phyloP scores from a whole-genome alignment of 2,888 invertebrate species.

The Azorinus chamasolen region DNA sequence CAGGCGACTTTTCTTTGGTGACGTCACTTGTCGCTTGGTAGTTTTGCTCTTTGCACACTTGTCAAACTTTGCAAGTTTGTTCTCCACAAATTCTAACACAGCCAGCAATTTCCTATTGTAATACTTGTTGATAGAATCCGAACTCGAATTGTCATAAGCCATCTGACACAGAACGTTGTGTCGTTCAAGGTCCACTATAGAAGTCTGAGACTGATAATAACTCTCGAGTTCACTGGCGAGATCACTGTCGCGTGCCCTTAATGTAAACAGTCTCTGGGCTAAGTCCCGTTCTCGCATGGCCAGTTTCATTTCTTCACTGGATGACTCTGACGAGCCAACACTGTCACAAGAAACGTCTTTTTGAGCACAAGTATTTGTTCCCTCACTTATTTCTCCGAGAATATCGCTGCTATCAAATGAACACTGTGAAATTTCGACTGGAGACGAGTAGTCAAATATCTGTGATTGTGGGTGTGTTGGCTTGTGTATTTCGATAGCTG shows the following conservation, averaged over 20 bases:
- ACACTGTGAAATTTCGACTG: too few species aligned
- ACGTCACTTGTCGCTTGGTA: slow-evolving; percentile 4
- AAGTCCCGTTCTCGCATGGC: slow-evolving; percentile 56
- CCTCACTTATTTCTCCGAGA: too few species aligned
- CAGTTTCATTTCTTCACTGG: slow-evolving; percentile 54
- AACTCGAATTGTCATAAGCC: slow-evolving; percentile 46
- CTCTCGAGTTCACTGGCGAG: slow-evolving; percentile 44
- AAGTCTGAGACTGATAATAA: slow-evolving; percentile 59
- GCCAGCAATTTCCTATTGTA: slow-evolving; percentile 56
- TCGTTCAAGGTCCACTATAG: slow-evolving; percentile 59
- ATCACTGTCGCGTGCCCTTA: slow-evolving; percentile 25
- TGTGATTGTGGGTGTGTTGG: too few species aligned
- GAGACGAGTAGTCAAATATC: too few species aligned
- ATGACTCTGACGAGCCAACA: too few species aligned
- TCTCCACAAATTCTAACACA: slow-evolving; percentile 52
- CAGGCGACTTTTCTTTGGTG: slow-evolving; percentile 63
- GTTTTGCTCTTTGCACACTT: slow-evolving; percentile 19
- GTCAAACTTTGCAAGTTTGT: slow-evolving; percentile 42
- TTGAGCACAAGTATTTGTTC: too few species aligned
- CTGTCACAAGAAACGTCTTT: too few species aligned
- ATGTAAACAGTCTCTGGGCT: slow-evolving; percentile 42
- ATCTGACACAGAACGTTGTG: slow-evolving; percentile 61
- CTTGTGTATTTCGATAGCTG: too few species aligned
- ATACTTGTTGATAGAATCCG: slow-evolving; percentile 53
- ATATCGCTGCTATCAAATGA: too few species aligned